Base-by-base conservation (phyloP, 2,888 invertebrate genomes). In the Aplocera efformata region DNA sequence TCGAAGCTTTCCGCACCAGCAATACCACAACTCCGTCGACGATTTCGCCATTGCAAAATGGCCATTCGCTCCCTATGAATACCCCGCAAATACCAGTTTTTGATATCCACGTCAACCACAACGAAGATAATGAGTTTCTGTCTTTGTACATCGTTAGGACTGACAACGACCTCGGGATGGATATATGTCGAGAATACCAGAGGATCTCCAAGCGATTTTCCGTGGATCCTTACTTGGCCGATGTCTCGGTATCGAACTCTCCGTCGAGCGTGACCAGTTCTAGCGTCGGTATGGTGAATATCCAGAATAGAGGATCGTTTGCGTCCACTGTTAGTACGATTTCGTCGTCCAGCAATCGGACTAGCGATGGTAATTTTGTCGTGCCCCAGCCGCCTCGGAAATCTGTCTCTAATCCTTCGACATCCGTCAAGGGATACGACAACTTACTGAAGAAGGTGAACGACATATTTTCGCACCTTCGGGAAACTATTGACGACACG, bases 331-430 rank as follows among this genome's bases (percentile, higher is more conserved):
- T 79, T 1, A 83, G 84, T 44, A 83, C 88, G 0, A 72, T 77
- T 6, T 85, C 88, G 0, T 72, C 79, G 0, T 66, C 71, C 0
- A 86, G 86, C 38, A 88, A 77, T 34, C 62, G 89, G 24, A 89
- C 89, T 0, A 88, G 84, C 34, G 89, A 89, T 39, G 89, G 89
- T 0, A 72, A 77, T 2, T 89, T 89, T 35, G 82, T 88, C 0
- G 88, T 89, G 0, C 89, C 89, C 0, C 88, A 81, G 56, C 83
- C 86, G 4, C 89, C 89, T 0, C 66, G 86, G 1, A 88, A 85
- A 61, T 83, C 79, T 0, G 67, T 82, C 0, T 63, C 69, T 0
- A 80, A 84, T 34, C 84, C 84, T 1, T 66, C 79, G 1, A 70
- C 74, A 1, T 72, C 84, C 0, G 79, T 89, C 23, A 88, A 86